Evolutionary conservation across 2,888 invertebrate species (phyloP).

Genomic region (Amblyjoppa fuscipennis): DNA sequence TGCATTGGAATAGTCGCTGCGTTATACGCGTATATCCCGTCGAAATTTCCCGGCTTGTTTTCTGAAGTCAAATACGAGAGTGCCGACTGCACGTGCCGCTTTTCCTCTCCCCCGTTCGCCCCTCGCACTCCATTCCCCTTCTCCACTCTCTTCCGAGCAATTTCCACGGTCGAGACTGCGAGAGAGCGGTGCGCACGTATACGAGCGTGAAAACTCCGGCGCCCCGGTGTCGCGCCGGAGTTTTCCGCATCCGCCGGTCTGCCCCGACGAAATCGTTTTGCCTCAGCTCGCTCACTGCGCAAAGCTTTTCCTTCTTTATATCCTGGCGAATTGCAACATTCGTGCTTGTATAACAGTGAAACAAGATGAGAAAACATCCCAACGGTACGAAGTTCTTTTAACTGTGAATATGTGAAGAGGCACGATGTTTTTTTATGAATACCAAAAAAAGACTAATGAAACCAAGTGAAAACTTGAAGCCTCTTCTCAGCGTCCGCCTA

Average conservation of each 20-base stretch:
- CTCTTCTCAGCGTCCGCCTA: neutral
- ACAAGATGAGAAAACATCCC: neutral
- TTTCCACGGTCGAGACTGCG: constrained; percentile 54
- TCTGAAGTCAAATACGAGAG: constrained; percentile 71
- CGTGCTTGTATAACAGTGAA: neutral
- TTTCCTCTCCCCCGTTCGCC: neutral
- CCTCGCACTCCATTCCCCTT: neutral
- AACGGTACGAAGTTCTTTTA: neutral
- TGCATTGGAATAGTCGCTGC: constrained; percentile 73
- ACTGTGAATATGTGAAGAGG: neutral
- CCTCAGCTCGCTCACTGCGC: neutral
- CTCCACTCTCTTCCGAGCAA: constrained; percentile 37
- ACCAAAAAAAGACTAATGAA: neutral
- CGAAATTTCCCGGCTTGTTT: constrained; percentile 72
- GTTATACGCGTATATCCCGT: constrained; percentile 62
- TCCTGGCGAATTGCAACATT: constrained; percentile 20
- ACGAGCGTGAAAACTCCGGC: constrained; percentile 60
- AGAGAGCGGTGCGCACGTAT: constrained; percentile 15
- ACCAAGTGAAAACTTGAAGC: neutral
- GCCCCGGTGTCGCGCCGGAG: constrained; percentile 54
- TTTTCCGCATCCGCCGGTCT: neutral
- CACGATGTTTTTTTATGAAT: neutral
- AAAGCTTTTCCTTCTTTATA: neutral
- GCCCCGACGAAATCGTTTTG: neutral
- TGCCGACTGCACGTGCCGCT: constrained; percentile 48